Evolutionary conservation across 37 sponge, comb jelly and placozoan species (phyloP), one percentile per base, ranked within the genome.

Genomic region (Halichondria panicea): DNA sequence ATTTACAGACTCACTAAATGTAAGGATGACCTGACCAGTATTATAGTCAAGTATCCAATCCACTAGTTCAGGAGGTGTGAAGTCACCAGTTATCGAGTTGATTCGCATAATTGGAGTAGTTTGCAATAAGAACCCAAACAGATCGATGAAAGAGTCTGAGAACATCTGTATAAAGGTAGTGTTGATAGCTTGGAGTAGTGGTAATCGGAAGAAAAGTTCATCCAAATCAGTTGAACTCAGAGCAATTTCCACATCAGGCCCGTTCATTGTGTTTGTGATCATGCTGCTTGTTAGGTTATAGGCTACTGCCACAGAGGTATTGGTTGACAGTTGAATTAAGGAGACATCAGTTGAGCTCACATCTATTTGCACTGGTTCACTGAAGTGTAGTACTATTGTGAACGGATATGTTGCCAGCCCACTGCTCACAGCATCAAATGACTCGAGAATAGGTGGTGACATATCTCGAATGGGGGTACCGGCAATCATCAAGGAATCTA

Each of bases 1-100:
- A 59, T 89, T 72, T 0, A 95, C 84, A 35, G 87, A 48, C 57
- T 95, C 92, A 77, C 70, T 82, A 70, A 92, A 91, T 7, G 91
- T 86, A 19, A 95, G 66, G 3, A 85, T 21, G 24, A 92, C 43
- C 15, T 35, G 53, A 0, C 78, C 78, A 24, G 34, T n/a, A 38
- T 89, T 60, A 24, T 86, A 50, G 40, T 93, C 87, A 35, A 93
- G 64, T 2, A 34, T 77, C 80, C 88, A 93, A 8, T 73, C 58
- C 30, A 63, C 55, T 0, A 89, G 60, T 39, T 43, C 59, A 28
- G 94, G 94, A 37, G 81, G 86, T 43, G 75, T 79, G 66, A 80
- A 84, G 66, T 95, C 95, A 35, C 84, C 92, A 0, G 44, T 48
- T 5, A 88, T 65, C 2, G 43, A 63, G 21, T 61, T 22, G 6